A percentile compares a stretch with the other conserved stretches of the same genome.
These are phyloP conservation scores for Acrossocheilus wenchowensis DNA, from an alignment of 2,797 vertebrate species.

Conservation along the genomic window DNA sequence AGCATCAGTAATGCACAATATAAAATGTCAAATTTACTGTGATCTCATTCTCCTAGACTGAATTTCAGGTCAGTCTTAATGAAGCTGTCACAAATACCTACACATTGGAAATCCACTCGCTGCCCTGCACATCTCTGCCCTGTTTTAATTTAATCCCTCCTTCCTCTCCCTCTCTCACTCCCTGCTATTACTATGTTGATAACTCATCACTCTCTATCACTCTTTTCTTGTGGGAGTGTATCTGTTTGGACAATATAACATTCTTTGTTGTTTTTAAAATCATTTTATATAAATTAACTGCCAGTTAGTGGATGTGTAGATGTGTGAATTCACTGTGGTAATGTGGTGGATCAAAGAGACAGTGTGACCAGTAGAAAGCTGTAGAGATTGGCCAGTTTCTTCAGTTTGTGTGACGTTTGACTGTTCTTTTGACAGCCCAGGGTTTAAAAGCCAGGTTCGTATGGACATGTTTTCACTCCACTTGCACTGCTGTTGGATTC, in stretches of 20 bases:
- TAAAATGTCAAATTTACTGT: constrained; percentile 7
- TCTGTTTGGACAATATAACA: constrained; percentile 78
- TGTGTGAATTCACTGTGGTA: constrained; percentile 57
- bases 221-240: constrained; percentile 83
- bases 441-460: constrained; percentile 99
- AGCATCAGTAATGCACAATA: not conserved
- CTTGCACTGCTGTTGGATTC: constrained; percentile 99
- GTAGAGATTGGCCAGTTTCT: constrained; percentile 97
- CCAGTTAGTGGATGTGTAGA: constrained; percentile 57
- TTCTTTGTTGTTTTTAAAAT: constrained; percentile 66
- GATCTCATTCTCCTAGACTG: not conserved
- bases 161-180: constrained; percentile 38
- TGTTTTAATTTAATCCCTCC: constrained; percentile 21
- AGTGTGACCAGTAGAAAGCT: constrained; percentile 87
- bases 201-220: constrained; percentile 80
- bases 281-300: constrained; percentile 51
- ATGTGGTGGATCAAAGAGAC: constrained; percentile 64
- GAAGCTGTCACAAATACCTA: not conserved
- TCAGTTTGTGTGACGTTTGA: constrained; percentile 99
- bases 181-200: constrained; percentile 76
- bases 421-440: constrained; percentile 99
- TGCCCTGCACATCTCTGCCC: constrained; percentile 78
- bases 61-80: not conserved
- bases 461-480: constrained; percentile 99
- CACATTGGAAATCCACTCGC: not conserved